Conservation (phyloP, 2,113 vertebrate genomes). For the Corythoichthys intestinalis region DNA sequence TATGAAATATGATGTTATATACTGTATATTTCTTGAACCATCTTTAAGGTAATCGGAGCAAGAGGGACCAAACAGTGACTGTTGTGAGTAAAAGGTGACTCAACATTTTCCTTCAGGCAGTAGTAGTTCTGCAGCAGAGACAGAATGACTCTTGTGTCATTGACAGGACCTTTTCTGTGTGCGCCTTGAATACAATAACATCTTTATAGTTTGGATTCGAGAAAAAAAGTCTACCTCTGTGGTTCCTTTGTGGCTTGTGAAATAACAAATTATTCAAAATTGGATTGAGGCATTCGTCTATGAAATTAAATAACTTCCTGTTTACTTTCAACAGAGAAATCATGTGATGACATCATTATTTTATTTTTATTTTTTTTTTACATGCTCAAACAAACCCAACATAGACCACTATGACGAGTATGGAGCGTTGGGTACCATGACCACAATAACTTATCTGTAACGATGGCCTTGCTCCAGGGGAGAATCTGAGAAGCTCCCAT, state of each 20-base stretch:
- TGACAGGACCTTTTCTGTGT: slow-evolving; percentile 46
- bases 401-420: too few relatives aligned
- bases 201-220: slow-evolving; percentile 42
- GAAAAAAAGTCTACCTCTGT: slow-evolving; percentile 38
- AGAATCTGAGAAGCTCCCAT: too few relatives aligned
- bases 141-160: slow-evolving; percentile 64
- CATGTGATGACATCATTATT: background rate
- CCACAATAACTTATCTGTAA: too few relatives aligned
- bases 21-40: too few relatives aligned
- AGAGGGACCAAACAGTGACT: slow-evolving; percentile 44
- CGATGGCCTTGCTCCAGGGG: too few relatives aligned
- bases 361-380: background rate
- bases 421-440: too few relatives aligned
- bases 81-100: slow-evolving; percentile 59
- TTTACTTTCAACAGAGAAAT: background rate
- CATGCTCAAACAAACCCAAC: too few relatives aligned
- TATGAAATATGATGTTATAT: too few relatives aligned
- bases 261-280: slow-evolving; percentile 26
- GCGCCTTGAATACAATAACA: slow-evolving; percentile 52
- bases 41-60: slow-evolving; percentile 10
- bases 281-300: background rate
- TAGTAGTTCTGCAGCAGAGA: slow-evolving; percentile 56
- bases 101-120: slow-evolving; percentile 59
- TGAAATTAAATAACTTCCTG: background rate
- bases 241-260: slow-evolving; percentile 30